Evolutionary conservation across 2,113 vertebrate species (phyloP).

Genomic region (Ceyx cyanopectus): DNA sequence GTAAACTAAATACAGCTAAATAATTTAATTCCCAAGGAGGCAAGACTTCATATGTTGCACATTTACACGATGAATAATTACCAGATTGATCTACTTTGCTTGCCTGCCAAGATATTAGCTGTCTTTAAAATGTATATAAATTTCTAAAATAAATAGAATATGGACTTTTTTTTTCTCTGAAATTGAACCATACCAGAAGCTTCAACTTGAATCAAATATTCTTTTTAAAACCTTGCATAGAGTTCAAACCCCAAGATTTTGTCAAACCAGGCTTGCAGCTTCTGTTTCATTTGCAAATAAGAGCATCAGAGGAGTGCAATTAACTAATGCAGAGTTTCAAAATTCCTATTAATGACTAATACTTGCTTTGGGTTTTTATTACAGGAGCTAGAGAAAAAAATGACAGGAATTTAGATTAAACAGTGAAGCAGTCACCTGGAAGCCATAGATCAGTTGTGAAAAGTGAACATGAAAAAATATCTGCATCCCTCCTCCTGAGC

Average conservation of each 20-base stretch:
- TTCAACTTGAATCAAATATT: background rate
- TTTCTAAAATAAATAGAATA: background rate
- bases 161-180: fast-evolving
- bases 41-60: background rate
- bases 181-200: background rate
- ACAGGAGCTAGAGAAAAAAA: background rate
- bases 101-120: background rate
- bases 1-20: background rate
- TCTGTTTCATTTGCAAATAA: background rate
- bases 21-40: background rate
- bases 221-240: background rate
- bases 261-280: background rate
- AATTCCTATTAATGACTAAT: background rate
- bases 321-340: background rate
- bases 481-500: background rate
- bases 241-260: background rate
- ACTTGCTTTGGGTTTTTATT: background rate
- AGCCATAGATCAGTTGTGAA: fast-evolving
- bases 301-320: background rate
- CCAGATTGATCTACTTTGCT: background rate
- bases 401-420: background rate
- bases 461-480: fast-evolving
- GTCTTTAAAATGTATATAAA: background rate
- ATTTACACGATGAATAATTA: background rate
- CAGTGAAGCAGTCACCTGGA: background rate